Conservation (phyloP, 1,140 invertebrate genomes). For the Heliothis subflexa region DNA sequence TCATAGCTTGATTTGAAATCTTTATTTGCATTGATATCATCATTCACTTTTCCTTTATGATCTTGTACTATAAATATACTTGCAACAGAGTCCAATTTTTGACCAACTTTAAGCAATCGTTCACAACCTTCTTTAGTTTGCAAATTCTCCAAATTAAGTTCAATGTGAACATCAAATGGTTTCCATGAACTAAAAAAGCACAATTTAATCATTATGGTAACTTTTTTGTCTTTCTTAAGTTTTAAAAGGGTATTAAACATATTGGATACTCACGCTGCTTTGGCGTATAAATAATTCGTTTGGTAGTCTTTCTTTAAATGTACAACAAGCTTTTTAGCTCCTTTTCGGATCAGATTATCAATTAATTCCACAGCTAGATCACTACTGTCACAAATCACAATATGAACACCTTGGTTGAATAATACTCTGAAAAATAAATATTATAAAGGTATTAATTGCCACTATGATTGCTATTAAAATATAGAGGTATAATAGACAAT, state of each 20-base stretch:
- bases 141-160: slow-evolving; percentile 9
- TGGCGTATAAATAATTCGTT: neutral
- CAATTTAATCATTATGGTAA: neutral
- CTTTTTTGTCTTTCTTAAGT: neutral
- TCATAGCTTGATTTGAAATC: neutral
- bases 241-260: neutral
- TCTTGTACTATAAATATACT: slow-evolving; percentile 39
- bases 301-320: neutral
- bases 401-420: slow-evolving; percentile 2
- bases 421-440: slow-evolving; percentile 11
- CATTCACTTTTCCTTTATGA: neutral
- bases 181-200: slow-evolving; percentile 26
- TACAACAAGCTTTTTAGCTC: neutral
- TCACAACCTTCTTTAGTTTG: slow-evolving; percentile 33
- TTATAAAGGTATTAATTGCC: no score
- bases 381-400: slow-evolving; percentile 29
- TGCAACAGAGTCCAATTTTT: slow-evolving; percentile 19
- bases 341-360: slow-evolving; percentile 19
- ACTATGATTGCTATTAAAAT: neutral
- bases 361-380: slow-evolving; percentile 5
- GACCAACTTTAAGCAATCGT: slow-evolving; percentile 27
- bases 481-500: no score
- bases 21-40: neutral
- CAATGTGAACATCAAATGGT: neutral
- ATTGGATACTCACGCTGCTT: neutral